Conservation (phyloP, 2,797 vertebrate species). For the Ctenopoma kingsleyae region DNA sequence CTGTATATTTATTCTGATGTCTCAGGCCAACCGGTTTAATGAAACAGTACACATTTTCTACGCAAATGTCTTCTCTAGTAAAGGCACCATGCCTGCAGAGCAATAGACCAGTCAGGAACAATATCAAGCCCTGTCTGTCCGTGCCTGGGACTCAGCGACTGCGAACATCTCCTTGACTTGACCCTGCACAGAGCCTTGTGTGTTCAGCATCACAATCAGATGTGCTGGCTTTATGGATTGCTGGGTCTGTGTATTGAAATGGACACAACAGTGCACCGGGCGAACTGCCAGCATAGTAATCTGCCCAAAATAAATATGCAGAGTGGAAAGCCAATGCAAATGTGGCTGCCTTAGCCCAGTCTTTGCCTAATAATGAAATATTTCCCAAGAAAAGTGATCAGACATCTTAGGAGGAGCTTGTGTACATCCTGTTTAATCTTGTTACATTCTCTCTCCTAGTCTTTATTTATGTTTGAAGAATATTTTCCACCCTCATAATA, state of each 20-base stretch:
- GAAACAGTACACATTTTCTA: constrained; percentile 58
- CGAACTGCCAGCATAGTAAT: constrained; percentile 62
- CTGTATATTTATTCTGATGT: constrained; percentile 50
- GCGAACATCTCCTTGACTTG: constrained; percentile 72
- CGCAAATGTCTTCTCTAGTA: constrained; percentile 59
- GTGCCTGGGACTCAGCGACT: constrained; percentile 52
- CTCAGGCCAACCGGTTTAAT: constrained; percentile 33
- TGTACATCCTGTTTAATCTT: constrained; percentile 7
- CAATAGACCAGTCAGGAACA: constrained; percentile 56
- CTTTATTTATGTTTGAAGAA: neutral
- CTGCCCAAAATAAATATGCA: constrained; percentile 59
- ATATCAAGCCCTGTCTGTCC: constrained; percentile 60
- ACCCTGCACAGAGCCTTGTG: constrained; percentile 68
- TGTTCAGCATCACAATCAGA: constrained; percentile 79
- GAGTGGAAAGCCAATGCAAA: constrained; percentile 29
- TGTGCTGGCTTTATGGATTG: constrained; percentile 65
- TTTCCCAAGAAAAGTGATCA: constrained; percentile 19
- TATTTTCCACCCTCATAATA: neutral
- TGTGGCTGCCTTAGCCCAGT: constrained; percentile 20
- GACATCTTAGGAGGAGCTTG: constrained; percentile 5
- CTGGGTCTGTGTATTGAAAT: constrained; percentile 57
- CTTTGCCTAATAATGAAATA: constrained; percentile 21
- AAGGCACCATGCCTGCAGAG: constrained; percentile 55
- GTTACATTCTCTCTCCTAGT: neutral
- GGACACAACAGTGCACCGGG: constrained; percentile 51